Percentiles rank a stretch among this genome's conserved stretches.
Evolutionary conservation across 2,113 vertebrate species (phyloP).

Genomic region (Xenus cinereus): DNA sequence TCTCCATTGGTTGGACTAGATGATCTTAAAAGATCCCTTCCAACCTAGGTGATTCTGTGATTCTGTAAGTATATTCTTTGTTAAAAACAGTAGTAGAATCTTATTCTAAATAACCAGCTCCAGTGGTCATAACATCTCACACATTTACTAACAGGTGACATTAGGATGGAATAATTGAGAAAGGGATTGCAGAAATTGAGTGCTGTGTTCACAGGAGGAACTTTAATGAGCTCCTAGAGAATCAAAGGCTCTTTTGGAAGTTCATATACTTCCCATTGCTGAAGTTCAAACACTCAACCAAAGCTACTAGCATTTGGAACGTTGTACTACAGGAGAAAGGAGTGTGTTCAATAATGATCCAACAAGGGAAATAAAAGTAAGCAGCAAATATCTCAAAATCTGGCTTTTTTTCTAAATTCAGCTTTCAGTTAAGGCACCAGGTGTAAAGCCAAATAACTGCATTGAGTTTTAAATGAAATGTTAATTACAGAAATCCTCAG

Average conservation of each 20-base stretch:
- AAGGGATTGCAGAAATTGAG: not conserved
- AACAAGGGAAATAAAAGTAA: not conserved
- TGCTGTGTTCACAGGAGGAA: not conserved
- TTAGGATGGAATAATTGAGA: not conserved
- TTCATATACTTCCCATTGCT: not conserved
- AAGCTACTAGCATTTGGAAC: not conserved
- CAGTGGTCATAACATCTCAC: not conserved
- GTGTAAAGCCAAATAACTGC: not conserved
- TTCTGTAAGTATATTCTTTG: not conserved
- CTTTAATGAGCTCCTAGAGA: not conserved
- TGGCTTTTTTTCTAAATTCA: not conserved
- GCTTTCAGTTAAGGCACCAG: not conserved
- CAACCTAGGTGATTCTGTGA: too few relatives aligned
- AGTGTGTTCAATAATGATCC: not conserved
- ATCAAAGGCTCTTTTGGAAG: not conserved
- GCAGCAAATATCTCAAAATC: not conserved
- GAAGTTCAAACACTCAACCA: not conserved
- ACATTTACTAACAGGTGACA: not conserved
- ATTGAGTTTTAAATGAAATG: not conserved
- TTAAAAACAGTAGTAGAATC: not conserved
- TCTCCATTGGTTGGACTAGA: too few relatives aligned
- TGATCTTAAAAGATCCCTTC: too few relatives aligned
- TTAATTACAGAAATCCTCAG: slow-evolving; percentile 9
- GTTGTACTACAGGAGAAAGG: not conserved
- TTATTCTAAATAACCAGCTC: not conserved